phyloP scores from a whole-genome alignment of 2,797 vertebrate genomes.

The Aselliscus stoliczkanus region DNA sequence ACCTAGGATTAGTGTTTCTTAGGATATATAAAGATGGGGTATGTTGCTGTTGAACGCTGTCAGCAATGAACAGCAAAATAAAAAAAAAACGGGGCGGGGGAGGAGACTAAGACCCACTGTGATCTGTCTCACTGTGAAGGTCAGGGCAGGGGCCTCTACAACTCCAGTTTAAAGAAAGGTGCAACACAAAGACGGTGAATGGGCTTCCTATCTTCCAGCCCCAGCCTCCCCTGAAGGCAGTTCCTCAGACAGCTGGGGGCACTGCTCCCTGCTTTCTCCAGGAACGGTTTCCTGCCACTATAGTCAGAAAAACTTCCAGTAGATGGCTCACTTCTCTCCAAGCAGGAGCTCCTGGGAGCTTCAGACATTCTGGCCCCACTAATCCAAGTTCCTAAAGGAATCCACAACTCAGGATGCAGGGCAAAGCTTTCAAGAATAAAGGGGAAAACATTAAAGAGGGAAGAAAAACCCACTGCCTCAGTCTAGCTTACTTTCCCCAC shows the following conservation, averaged over 20 bases:
- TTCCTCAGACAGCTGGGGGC: not conserved
- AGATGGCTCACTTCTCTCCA: conserved; percentile 64
- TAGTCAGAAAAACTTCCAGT: not conserved
- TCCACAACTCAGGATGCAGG: conserved; percentile 5
- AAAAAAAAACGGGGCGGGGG: not conserved
- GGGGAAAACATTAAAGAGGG: not conserved
- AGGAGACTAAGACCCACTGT: not conserved
- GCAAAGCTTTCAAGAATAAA: conserved; percentile 34
- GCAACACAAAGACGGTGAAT: conserved; percentile 4
- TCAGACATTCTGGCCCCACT: not conserved
- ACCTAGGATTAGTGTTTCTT: conserved; percentile 76
- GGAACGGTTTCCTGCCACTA: not conserved
- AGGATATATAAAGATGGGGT: conserved; percentile 57
- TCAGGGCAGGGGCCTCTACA: conserved; percentile 6
- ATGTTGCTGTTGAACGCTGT: conserved; percentile 48
- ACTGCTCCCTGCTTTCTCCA: not conserved
- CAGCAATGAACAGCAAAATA: conserved; percentile 57
- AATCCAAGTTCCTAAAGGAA: conserved; percentile 44
- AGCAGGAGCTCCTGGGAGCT: not conserved
- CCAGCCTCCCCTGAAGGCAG: not conserved
- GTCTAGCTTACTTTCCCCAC: conserved; percentile 38
- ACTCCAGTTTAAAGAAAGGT: conserved; percentile 41
- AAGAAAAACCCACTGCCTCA: conserved; percentile 22
- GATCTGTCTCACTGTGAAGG: conserved; percentile 19
- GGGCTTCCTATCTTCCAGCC: not conserved